phyloP scores from a whole-genome alignment of 2,888 invertebrate species.

The Mesorhabditis sp. region DNA sequence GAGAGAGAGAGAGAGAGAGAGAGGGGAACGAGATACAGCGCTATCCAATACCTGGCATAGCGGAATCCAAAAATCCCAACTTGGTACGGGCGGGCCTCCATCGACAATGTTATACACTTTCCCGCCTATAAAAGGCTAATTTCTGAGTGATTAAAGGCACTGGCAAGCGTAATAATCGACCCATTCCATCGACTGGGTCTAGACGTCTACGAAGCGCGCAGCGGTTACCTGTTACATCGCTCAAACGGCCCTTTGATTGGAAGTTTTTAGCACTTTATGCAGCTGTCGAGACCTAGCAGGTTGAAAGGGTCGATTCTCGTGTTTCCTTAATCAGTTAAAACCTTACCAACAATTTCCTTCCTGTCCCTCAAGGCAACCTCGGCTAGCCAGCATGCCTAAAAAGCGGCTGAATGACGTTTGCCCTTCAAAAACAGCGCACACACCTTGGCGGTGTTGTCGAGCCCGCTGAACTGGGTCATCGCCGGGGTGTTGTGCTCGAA shows the following conservation, averaged over 20 bases:
- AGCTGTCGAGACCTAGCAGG: no score
- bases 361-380: background rate
- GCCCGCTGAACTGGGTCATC: conserved; percentile 40
- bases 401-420: background rate
- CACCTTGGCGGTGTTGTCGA: conserved; percentile 32
- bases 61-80: background rate
- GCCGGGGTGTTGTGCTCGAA: conserved; percentile 31
- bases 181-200: no score
- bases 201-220: no score
- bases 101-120: conserved; percentile 59
- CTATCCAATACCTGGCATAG: background rate
- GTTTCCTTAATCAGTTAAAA: background rate
- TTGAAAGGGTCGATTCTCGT: background rate
- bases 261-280: background rate
- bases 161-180: no score
- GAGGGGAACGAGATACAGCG: background rate
- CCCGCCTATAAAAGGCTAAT: conserved; percentile 48
- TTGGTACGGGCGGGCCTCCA: background rate
- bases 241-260: background rate
- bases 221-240: no score
- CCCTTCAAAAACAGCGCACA: background rate
- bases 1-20: background rate
- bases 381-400: background rate
- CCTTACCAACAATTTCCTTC: background rate
- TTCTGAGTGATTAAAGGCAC: background rate